Conservation (phyloP, 1,140 invertebrate genomes). For the Drosophila jambulina region DNA sequence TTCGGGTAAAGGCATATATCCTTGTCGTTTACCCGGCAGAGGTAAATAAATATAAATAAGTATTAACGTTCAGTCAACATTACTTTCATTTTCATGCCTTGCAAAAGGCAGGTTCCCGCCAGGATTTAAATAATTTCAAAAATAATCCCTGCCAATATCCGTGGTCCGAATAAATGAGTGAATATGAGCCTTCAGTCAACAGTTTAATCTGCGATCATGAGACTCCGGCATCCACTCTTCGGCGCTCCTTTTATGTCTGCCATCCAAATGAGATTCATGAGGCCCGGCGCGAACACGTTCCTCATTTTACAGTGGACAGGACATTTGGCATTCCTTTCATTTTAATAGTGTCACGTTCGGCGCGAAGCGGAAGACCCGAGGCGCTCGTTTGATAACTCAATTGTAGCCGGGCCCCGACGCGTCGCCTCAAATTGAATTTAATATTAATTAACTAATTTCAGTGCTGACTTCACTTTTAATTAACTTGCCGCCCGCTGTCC, state of each 20-base stretch:
- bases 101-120: not conserved
- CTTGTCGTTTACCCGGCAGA: not conserved
- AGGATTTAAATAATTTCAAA: conserved; percentile 14
- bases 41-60: conserved; percentile 14
- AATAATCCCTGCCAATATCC: conserved; percentile 3
- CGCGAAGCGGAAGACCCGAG: conserved; percentile 40
- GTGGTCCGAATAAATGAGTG: not conserved
- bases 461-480: conserved; percentile 70
- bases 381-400: conserved; percentile 78
- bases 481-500: conserved; percentile 36
- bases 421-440: conserved; percentile 71
- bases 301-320: conserved; percentile 44
- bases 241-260: conserved; percentile 2
- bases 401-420: conserved; percentile 36
- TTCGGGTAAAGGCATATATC: not conserved
- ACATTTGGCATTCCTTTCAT: conserved; percentile 37
- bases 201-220: conserved; percentile 31
- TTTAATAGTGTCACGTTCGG: conserved; percentile 66
- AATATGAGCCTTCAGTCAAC: conserved; percentile 6
- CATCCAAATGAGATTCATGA: conserved; percentile 35
- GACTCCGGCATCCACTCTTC: not conserved
- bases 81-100: not conserved
- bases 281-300: conserved; percentile 25
- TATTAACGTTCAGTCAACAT: not conserved
- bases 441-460: conserved; percentile 80